phyloP scores from a whole-genome alignment of 2,888 invertebrate genomes.

The Eristalinus aeneus region DNA sequence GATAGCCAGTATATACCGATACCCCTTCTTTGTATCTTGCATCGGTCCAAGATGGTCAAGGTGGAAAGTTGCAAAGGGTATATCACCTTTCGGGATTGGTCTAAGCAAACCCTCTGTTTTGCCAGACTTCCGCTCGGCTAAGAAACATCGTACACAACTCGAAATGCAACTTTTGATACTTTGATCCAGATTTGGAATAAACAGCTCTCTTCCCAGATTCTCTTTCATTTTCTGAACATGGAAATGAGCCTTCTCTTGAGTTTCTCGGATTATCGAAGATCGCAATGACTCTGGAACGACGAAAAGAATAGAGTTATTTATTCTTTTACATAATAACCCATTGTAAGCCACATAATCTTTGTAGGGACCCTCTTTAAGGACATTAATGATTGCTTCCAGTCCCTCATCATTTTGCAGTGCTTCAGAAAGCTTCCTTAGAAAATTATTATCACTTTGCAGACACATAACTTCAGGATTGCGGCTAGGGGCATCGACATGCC shows the following conservation, averaged over 20 bases:
- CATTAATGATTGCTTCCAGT: not conserved
- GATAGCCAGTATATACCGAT: no score
- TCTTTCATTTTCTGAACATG: constrained; percentile 40
- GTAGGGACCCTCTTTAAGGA: constrained; percentile 7
- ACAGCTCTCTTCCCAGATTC: constrained; percentile 41
- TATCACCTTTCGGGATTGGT: no score
- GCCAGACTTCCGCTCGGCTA: no score
- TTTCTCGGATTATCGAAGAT: constrained; percentile 46
- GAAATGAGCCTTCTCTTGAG: constrained; percentile 67
- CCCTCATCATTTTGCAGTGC: constrained; percentile 7
- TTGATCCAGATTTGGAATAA: constrained; percentile 14
- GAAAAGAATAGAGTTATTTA: constrained; percentile 31
- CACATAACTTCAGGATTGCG: constrained; percentile 55
- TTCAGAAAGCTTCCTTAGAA: constrained; percentile 7
- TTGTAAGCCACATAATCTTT: no score
- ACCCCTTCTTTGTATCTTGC: no score
- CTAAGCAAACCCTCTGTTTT: no score
- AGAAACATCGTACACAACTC: no score
- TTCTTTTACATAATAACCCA: no score
- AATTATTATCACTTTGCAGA: not conserved
- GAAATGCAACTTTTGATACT: no score
- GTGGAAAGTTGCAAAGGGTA: no score
- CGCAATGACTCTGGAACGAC: constrained; percentile 67
- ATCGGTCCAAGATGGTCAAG: no score
- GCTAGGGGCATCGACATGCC: constrained; percentile 71